phyloP scores from a whole-genome alignment of 1,140 invertebrate species.

The Dryas iulia region DNA sequence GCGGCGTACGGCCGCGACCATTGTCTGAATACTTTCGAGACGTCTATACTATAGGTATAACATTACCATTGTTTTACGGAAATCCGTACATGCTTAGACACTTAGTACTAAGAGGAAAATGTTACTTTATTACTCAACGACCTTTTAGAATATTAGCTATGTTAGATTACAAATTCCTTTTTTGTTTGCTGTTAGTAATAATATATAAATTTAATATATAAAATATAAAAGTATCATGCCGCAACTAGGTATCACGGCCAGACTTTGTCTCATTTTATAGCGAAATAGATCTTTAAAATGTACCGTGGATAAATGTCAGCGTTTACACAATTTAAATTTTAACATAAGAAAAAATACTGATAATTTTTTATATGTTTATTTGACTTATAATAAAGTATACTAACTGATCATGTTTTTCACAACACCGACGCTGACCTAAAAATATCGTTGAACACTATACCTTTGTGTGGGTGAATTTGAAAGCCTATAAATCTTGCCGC shows the following conservation, averaged over 20 bases:
- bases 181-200: too few species aligned
- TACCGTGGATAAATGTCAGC: too few species aligned
- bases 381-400: background rate
- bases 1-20: conserved; percentile 43
- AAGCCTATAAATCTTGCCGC: conserved; percentile 65
- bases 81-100: conserved; percentile 64
- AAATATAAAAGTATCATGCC: too few species aligned
- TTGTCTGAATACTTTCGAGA: conserved; percentile 50
- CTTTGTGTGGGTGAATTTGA: conserved; percentile 59
- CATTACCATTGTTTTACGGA: conserved; percentile 61
- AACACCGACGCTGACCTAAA: conserved; percentile 54
- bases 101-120: conserved; percentile 27
- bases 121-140: background rate
- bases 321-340: too few species aligned
- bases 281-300: too few species aligned
- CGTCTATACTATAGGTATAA: conserved; percentile 28
- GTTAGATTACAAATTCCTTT: background rate
- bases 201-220: too few species aligned
- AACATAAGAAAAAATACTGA: too few species aligned
- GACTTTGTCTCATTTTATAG: too few species aligned
- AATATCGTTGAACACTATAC: conserved; percentile 25
- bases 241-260: too few species aligned
- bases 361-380: too few species aligned
- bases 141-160: background rate
- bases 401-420: background rate